Base-by-base conservation (phyloP, 2,888 invertebrate species). In the Erebia ligea region DNA sequence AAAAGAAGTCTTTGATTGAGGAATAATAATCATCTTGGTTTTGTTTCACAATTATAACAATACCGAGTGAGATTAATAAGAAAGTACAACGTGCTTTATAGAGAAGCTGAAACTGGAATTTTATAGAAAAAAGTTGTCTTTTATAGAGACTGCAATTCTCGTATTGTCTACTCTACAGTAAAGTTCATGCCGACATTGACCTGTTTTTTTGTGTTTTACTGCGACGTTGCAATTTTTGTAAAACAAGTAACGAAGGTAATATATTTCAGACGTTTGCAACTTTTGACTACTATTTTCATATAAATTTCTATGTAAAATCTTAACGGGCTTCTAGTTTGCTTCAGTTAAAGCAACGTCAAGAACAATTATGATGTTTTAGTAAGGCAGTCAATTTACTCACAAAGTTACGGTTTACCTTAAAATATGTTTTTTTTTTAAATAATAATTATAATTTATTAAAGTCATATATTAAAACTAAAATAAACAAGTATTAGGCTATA, bases 121-220 rank as follows among this genome's bases (percentile, higher is more conserved):
- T 64, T 64, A 11, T 19, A 62, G 64, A 64, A 54, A 52, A 64
- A 64, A 54, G 13, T 52, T 54, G 52, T 40, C 52, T 54, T 54
- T 54, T 40, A 45, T 48, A 40, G 34, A 64, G 52, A 64, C 63
- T 52, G 54, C 64, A 64, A 54, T 63, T 64, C 64, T 54, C 40
- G 52, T 64, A 64, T 64, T 64, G 64, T 64, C 64, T 63, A 48
- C 62, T 61, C 48, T 52, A 64, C 64, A 64, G 50, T 40, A 19
- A 52, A 64, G 50, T 64, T 64, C 54, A 64, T 54, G 64, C 19
- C 50, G 64, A 52, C 64, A 54, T 64, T 64, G 64, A 64, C 64
- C 64, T 13, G 64, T 40, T 54, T 64, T 52, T 64, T 64, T 54
- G 50, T 64, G 54, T 54, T 54, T 40, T 8, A 64, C 17, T 62